Percentiles rank a stretch among this genome's conserved stretches.
Evolutionary conservation across 1,140 invertebrate genomes (phyloP).

Genomic region (Drosophila orena): DNA sequence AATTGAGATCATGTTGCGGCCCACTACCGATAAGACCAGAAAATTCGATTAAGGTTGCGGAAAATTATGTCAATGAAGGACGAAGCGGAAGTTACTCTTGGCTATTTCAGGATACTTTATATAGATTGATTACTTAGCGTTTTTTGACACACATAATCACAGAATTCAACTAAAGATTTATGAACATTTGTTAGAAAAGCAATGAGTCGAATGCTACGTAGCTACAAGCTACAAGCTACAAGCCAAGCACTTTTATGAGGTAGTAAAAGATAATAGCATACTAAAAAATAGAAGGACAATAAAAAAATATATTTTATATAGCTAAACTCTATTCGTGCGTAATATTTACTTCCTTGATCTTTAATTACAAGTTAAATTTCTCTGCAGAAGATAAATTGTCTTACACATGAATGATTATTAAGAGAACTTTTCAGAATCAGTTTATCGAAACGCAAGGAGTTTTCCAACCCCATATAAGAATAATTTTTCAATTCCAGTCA

Average conservation of each 20-base stretch:
- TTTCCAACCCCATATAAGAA: conserved; percentile 48
- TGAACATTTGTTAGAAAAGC: too few species aligned
- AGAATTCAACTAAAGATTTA: too few species aligned
- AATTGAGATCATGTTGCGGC: conserved; percentile 38
- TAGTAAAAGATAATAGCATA: too few species aligned
- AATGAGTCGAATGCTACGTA: too few species aligned
- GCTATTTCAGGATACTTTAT: neutral
- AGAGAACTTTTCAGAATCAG: conserved; percentile 14
- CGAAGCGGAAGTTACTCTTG: neutral
- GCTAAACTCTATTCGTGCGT: neutral
- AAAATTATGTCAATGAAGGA: conserved; percentile 9
- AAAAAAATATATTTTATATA: neutral
- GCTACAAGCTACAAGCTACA: too few species aligned
- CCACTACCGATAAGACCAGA: conserved; percentile 21
- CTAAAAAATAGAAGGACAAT: too few species aligned
- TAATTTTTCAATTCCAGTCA: conserved; percentile 63
- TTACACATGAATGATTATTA: conserved; percentile 34
- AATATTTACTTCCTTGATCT: conserved; percentile 5
- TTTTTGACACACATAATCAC: too few species aligned
- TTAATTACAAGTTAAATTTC: conserved; percentile 16
- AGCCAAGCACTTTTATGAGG: too few species aligned
- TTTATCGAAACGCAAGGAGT: conserved; percentile 2
- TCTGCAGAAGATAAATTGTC: conserved; percentile 9
- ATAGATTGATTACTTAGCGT: too few species aligned
- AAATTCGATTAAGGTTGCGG: conserved; percentile 50